Evolutionary conservation across 2,797 vertebrate species (phyloP), one percentile per base, ranked within the genome.

Genomic region (Danio kyathit): DNA sequence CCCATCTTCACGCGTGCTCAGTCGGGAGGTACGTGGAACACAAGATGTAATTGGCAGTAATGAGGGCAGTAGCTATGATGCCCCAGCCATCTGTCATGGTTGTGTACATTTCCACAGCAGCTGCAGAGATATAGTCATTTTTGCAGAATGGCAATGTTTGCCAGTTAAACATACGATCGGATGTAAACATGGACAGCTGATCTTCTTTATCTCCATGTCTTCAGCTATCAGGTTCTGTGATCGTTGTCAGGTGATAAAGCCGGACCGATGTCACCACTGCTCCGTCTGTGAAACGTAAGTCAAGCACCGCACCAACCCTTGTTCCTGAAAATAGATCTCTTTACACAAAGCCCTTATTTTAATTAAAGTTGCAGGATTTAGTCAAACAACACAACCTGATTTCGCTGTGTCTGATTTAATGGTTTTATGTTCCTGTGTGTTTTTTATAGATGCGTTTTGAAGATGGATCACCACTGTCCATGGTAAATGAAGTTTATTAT

Each of bases 391-490:
- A 67, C 46, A 19, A 51, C 64, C 38, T 79, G 67, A 71, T 44
- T 60, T 71, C 82, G 76, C 76, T 78, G 59, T 72, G 54, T 77
- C 3, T 29, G 13, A 16, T 79, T 76, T 73, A 61, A 63, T 60
- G 70, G 71, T 60, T n/a, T 51, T 2, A 48, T 7, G 7, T 48
- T 48, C 46, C 7, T 12, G 6, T 57, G 4, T 6, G 57, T 5
- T 12, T 29, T 84, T 78, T 86, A 19, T 87, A 99, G 97, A 81
- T 99, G 98, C 63, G 96, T 99, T 83, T 91, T 99, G 87, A 99
- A 99, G 93, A 99, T 99, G 98, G 98, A 99, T 91, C 98, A 99
- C 92, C 98, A 99, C 86, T 99, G 98, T 82, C 98, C 98, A 0
- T 99, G 98, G 98, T 99, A 93, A 85, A 95, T 91, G 8, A 8